Evolutionary conservation across 2,888 invertebrate genomes (phyloP), one percentile per base, ranked within the genome.

Genomic region (Himalopsyche japonica): DNA sequence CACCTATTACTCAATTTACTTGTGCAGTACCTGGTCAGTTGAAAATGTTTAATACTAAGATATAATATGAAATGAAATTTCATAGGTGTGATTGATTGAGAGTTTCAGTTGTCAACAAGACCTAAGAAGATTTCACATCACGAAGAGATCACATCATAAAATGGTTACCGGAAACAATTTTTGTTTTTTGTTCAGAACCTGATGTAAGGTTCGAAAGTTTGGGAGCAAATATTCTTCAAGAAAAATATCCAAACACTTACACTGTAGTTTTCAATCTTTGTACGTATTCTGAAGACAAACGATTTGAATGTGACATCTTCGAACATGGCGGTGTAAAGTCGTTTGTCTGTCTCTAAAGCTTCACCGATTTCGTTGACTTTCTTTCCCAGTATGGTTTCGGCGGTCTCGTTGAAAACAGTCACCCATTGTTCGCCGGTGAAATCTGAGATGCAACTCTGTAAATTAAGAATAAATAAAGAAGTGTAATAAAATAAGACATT

Each of bases 181-280:
- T 43, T 43, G 43, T 43, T 15, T 43, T 43, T 43, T 15, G 12
- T 43, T 15, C 1, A 1, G 6, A 43, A 43, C 12, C 15, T 0
- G 96, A 94, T 91, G 96, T 98, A 87, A 97, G 91, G 7, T 37
- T 37, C 37, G 10, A 5, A 8, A 37, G 37, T 37, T 37, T 8
- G 1, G 10, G 7, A 37, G 7, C 10, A 8, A 37, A 37, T 37
- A 37, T 37, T 37, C 10, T 76, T 97, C 94, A 48, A 93, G 93
- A 90, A 97, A 97, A 90, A 97, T 97, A 96, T n/a, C 97, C 90
- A 30, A 92, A 92, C 80, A 93, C 94, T 94, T 91, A 97, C 98
- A 89, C 97, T 98, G 89, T 95, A 99, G 15, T 94, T 95, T 91
- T 99, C 99, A 91, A 97, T 94, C 91, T 97, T 98, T 47, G 96